Base-by-base conservation (phyloP, 2,888 invertebrate genomes). In the Dryocosmus kuriphilus region DNA sequence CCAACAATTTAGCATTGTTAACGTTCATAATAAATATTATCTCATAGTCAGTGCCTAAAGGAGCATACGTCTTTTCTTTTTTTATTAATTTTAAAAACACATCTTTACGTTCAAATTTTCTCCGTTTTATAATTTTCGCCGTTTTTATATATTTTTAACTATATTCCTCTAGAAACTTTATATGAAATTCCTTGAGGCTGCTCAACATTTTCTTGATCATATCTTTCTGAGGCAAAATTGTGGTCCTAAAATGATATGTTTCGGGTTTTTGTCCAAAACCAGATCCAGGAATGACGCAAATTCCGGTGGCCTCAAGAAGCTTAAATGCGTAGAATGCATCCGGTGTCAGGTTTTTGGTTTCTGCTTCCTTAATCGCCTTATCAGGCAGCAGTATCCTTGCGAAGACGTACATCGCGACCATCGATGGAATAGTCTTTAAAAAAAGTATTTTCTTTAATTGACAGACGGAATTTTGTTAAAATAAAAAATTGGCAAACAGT, bases 361-460 rank as follows among this genome's bases (percentile, higher is more conserved):
- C 94, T 1, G 99, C 99, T 30, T 95, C 96, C 84, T 94, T 95
- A 57, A 98, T 93, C 0, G 98, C 99, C 90, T 96, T 96, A 67
- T 93, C 92, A 2, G 99, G 98, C 76, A 99, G 89, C 62, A 93
- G 93, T 78, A 99, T 93, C 88, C 94, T 93, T 0, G 99, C 99
- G 92, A 99, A 99, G 79, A 98, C 98, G 92, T 99, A 99, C 99
- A 99, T 99, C 7, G 99, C 98, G 22, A 99, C 96, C 91, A 91
- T 91, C 19, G 91, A 89, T 74, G 91, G 91, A 86, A 91, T 91
- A 7, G 85, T 86, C 96, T 96, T n/a, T n/a, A n/a, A n/a, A n/a
- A n/a, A n/a, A n/a, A n/a, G n/a, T n/a, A n/a, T n/a, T n/a, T n/a
- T n/a, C n/a, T n/a, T n/a, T n/a, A n/a, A n/a, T n/a, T n/a, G n/a